Evolutionary conservation across 2,113 vertebrate genomes (phyloP).

Genomic region (Drymodes brunneopygia): DNA sequence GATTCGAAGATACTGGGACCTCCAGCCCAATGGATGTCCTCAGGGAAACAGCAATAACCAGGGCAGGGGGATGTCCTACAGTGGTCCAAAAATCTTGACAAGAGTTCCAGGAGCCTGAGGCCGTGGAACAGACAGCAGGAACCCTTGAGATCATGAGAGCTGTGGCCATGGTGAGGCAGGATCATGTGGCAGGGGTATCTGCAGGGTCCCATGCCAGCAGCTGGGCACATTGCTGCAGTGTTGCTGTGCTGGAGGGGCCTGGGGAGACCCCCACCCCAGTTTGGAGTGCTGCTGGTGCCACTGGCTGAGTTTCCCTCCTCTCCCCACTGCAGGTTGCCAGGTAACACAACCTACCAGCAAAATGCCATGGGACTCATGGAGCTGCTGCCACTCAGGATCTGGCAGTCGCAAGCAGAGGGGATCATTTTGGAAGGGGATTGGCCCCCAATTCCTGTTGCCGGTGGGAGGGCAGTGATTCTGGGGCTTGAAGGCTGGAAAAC

Average conservation of each 20-base stretch:
- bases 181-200: fast-evolving
- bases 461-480: background rate
- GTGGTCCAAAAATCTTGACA: background rate
- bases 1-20: background rate
- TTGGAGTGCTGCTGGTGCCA: background rate
- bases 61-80: background rate
- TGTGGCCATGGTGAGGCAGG: background rate
- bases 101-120: background rate
- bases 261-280: background rate
- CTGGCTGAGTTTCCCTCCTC: slow-evolving; percentile 1
- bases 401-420: background rate
- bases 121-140: fast-evolving
- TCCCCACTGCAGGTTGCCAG: slow-evolving; percentile 55
- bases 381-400: background rate
- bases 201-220: background rate
- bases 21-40: background rate
- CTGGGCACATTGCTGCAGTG: background rate
- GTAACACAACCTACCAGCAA: slow-evolving; percentile 50
- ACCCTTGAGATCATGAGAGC: background rate
- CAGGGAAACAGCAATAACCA: background rate
- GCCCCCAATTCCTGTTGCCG: fast-evolving
- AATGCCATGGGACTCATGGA: background rate
- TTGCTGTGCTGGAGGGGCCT: background rate
- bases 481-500: background rate
- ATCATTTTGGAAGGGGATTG: background rate